Evolutionary conservation across 2,113 vertebrate genomes (phyloP).

Genomic region (Acrocephalus kingi): DNA sequence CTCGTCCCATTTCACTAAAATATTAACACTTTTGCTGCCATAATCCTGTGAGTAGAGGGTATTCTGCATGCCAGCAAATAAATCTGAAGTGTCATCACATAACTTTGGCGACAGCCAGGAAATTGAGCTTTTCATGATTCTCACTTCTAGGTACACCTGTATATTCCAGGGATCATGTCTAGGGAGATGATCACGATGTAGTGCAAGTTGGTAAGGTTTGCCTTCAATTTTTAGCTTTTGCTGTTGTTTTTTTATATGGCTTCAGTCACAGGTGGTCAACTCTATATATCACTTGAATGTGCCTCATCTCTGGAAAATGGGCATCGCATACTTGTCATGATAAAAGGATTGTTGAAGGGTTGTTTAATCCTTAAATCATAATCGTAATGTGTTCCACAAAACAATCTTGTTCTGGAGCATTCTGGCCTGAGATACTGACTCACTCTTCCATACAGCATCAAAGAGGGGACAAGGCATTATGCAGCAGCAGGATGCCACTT

Average conservation of each 20-base stretch:
- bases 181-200: neutral
- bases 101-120: neutral
- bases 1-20: neutral
- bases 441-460: neutral
- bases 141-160: neutral
- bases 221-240: neutral
- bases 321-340: accelerated
- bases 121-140: neutral
- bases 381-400: neutral
- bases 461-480: neutral
- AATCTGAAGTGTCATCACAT: neutral
- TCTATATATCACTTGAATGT: neutral
- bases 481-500: neutral
- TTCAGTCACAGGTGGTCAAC: neutral
- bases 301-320: neutral
- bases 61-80: neutral
- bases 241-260: neutral
- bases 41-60: neutral
- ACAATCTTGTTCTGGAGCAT: neutral
- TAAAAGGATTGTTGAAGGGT: neutral
- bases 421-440: neutral
- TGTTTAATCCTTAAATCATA: neutral
- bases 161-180: neutral
- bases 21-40: neutral
- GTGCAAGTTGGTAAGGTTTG: neutral